phyloP scores from a whole-genome alignment of 2,888 invertebrate species.

The Desoria tigrina region DNA sequence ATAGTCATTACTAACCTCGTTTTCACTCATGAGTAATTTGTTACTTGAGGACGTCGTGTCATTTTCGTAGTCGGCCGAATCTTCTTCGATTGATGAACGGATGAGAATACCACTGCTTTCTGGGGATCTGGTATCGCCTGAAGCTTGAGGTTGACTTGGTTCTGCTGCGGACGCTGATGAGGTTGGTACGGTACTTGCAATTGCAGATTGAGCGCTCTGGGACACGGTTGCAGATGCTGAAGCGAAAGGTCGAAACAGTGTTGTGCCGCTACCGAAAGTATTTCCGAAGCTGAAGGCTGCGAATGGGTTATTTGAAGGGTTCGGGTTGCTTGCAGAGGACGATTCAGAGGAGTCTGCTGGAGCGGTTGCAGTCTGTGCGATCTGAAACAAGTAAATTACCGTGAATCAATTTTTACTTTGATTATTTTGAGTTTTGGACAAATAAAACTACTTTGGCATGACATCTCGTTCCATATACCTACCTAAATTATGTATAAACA shows the following conservation, averaged over 20 bases:
- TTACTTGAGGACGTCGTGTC: conserved; percentile 20
- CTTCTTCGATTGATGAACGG: conserved; percentile 16
- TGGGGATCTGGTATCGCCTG: background rate
- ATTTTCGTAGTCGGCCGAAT: conserved; percentile 18
- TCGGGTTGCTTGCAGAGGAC: conserved; percentile 1
- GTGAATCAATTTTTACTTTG: background rate
- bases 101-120: conserved; percentile 21
- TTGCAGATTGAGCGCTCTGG: background rate
- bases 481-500: too few relatives aligned
- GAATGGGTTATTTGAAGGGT: conserved; percentile 1
- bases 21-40: conserved; percentile 9
- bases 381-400: background rate
- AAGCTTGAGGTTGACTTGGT: background rate
- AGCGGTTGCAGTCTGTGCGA: conserved; percentile 9
- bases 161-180: background rate
- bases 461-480: too few relatives aligned
- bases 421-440: too few relatives aligned
- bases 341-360: conserved; percentile 20
- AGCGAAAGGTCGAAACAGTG: conserved; percentile 13
- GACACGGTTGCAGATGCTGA: conserved; percentile 5
- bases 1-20: conserved; percentile 17
- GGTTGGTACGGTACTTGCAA: background rate
- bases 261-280: background rate
- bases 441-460: too few relatives aligned
- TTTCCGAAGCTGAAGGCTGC: conserved; percentile 6